These are phyloP conservation scores for Ceratina japonica DNA, from an alignment of 1,140 invertebrate species.

Conservation along the genomic window DNA sequence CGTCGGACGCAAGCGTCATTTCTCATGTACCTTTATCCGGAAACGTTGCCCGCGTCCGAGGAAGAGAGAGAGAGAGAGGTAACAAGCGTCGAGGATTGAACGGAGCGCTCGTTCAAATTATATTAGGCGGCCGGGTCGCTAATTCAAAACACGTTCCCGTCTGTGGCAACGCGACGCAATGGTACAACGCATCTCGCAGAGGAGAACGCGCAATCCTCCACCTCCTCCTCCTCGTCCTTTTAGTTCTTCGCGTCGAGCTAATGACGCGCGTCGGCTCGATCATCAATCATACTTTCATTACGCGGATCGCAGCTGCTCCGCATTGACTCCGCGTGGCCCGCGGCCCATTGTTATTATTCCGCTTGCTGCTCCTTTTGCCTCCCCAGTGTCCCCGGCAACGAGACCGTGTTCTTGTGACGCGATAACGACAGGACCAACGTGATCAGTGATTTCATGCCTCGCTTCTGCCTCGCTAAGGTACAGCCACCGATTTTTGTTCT, in stretches of 20 bases:
- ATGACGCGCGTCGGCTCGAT: slow-evolving; percentile 72
- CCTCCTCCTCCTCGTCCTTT: slow-evolving; percentile 41
- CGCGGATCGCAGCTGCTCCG: slow-evolving; percentile 73
- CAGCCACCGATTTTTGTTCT: background rate
- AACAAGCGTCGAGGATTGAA: background rate
- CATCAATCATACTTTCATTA: slow-evolving; percentile 81
- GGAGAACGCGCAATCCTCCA: slow-evolving; percentile 13
- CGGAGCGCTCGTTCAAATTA: slow-evolving; percentile 27
- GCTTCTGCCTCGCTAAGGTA: background rate
- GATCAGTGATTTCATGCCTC: slow-evolving; percentile 44
- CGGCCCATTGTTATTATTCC: slow-evolving; percentile 75
- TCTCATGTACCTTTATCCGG: slow-evolving; percentile 31
- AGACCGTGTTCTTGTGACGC: slow-evolving; percentile 12
- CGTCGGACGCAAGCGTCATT: slow-evolving; percentile 7
- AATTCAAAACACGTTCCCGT: slow-evolving; percentile 51
- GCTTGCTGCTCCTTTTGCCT: slow-evolving; percentile 9
- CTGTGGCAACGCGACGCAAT: background rate
- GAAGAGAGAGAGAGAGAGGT: background rate
- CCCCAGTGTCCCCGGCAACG: background rate
- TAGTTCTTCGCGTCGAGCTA: slow-evolving; percentile 66
- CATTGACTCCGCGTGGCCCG: slow-evolving; percentile 72
- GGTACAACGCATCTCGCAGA: background rate
- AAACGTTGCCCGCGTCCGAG: background rate
- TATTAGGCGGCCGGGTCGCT: slow-evolving; percentile 46
- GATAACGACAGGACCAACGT: slow-evolving; percentile 32